Conservation (phyloP, 2,888 invertebrate species). For the Agelastica alni region DNA sequence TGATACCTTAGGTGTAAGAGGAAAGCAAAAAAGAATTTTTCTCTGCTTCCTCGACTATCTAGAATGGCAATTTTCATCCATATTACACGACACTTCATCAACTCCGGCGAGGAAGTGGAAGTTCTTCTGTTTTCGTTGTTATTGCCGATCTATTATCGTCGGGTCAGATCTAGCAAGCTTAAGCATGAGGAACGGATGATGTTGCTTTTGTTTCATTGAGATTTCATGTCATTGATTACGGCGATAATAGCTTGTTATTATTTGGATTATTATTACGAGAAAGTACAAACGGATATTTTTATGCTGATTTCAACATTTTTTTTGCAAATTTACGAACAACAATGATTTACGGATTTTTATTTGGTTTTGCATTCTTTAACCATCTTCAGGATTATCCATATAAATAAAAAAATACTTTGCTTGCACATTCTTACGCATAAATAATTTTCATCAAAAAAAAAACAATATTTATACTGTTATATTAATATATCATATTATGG, state of each 20-base stretch:
- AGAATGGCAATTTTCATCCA: slow-evolving; percentile 2
- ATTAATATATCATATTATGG: too few species aligned
- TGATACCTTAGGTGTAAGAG: slow-evolving; percentile 33
- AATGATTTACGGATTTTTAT: too few species aligned
- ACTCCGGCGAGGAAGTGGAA: slow-evolving; percentile 4
- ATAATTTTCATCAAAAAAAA: too few species aligned
- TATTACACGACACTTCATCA: slow-evolving; percentile 1
- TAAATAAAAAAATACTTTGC: too few species aligned
- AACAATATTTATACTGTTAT: too few species aligned
- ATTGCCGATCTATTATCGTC: slow-evolving; percentile 3
- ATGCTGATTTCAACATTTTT: too few species aligned
- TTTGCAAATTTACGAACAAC: too few species aligned
- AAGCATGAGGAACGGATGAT: slow-evolving; percentile 14
- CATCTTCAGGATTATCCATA: too few species aligned
- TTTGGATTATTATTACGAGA: slow-evolving; percentile 12
- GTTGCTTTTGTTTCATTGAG: not conserved
- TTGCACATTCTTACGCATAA: too few species aligned
- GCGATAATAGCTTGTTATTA: slow-evolving; percentile 8
- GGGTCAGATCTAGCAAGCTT: slow-evolving; percentile 11
- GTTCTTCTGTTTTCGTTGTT: slow-evolving; percentile 16
- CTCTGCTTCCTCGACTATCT: not conserved
- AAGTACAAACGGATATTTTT: slow-evolving; percentile 7
- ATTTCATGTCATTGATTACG: slow-evolving; percentile 15
- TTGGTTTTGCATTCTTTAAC: too few species aligned
- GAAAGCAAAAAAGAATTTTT: slow-evolving; percentile 3